Base-by-base conservation (phyloP, 2,888 invertebrate species). In the Synanthedon andrenaeformis region DNA sequence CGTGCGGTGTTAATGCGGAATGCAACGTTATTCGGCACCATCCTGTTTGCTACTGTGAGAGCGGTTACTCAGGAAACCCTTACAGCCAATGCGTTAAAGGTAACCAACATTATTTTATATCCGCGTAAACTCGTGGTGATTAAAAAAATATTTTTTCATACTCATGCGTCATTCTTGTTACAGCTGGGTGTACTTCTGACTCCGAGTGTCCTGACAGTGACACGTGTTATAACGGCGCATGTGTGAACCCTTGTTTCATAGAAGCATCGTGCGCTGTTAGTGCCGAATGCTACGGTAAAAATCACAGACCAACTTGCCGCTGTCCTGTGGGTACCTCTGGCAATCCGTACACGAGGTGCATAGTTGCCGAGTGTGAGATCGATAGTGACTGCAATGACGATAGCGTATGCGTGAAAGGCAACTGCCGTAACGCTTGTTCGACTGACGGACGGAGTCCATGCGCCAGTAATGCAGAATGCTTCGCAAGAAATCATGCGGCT, bases 51-150 rank as follows among this genome's bases (percentile, higher is more conserved):
- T 92, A 90, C 65, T 97, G 96, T 74, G 90, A 90, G 67, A 90
- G 92, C 42, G 95, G 95, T 52, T 96, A 91, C 76, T 94, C 94
- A 48, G 96, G 96, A 69, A 95, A 95, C 77, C 94, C 96, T 17
- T 94, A 94, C 79, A 89, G 89, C 54, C 94, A 94, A 52, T 96
- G 96, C 69, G 86, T 89, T 28, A 93, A 94, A 89, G 89, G 92
- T 92, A 87, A 79, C 17, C 49, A 17, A 17, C 4, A 10, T 50
- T 5, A 8, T 45, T 45, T 14, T 45, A n/a, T n/a, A 45, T 45
- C 52, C 45, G n/a, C 19, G 52, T 52, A 45, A 45, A 45, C 45
- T 14, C 12, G 14, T 13, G 11, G 35, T 41, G 35, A 54, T 12
- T 3, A 45, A 45, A 45, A n/a, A 3, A 14, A 45, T 2, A 45